Evolutionary conservation across 2,113 vertebrate species (phyloP).

Genomic region (Caranx ignobilis): DNA sequence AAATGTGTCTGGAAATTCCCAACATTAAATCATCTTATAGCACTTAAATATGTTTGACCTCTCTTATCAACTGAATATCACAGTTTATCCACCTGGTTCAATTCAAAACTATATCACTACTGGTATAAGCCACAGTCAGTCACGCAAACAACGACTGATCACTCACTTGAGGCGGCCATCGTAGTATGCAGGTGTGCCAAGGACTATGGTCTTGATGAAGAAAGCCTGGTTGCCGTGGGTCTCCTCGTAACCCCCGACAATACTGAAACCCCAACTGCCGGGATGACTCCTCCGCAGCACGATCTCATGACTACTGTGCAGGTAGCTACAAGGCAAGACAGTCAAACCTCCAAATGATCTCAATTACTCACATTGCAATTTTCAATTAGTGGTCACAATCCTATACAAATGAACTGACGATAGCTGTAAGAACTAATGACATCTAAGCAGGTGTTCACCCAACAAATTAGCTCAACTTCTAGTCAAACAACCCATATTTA

Average conservation of each 20-base stretch:
- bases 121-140: conserved; percentile 18
- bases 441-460: neutral
- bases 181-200: conserved; percentile 97
- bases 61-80: conserved; percentile 24
- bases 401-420: no score
- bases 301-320: conserved; percentile 96
- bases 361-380: no score
- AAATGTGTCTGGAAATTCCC: neutral
- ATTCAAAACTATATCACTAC: neutral
- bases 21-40: neutral
- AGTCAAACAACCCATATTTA: no score
- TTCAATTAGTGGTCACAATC: no score
- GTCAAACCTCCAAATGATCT: neutral
- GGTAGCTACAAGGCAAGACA: conserved; percentile 83
- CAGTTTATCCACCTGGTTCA: conserved; percentile 14
- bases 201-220: conserved; percentile 98
- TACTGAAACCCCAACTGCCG: conserved; percentile 99
- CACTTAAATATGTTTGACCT: neutral
- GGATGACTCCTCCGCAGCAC: conserved; percentile 93
- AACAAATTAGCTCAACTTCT: no score
- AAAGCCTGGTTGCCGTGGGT: conserved; percentile 98
- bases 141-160: conserved; percentile 5
- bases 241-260: conserved; percentile 97
- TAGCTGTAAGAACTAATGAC: neutral
- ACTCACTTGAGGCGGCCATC: conserved; percentile 98